Evolutionary conservation across 2,797 vertebrate species (phyloP).

Genomic region (Myripristis murdjan): DNA sequence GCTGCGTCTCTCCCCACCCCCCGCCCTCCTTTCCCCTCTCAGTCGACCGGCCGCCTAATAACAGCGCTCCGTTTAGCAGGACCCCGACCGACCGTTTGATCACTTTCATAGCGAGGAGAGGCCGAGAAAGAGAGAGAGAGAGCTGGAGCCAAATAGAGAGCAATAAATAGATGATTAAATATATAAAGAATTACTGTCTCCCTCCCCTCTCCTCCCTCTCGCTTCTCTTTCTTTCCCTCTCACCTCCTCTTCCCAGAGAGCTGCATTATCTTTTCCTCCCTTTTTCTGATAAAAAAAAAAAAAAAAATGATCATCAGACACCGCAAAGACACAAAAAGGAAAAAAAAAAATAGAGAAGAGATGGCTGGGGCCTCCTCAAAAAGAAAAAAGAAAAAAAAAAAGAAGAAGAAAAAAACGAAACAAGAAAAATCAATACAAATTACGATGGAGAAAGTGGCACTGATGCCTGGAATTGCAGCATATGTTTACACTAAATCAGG

Average conservation of each 20-base stretch:
- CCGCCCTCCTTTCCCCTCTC: slow-evolving; percentile 37
- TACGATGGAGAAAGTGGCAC: slow-evolving; percentile 86
- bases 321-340: slow-evolving; percentile 63
- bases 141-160: slow-evolving; percentile 20
- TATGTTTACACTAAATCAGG: slow-evolving; percentile 91
- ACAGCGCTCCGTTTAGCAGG: slow-evolving; percentile 57
- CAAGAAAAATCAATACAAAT: slow-evolving; percentile 89
- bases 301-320: slow-evolving; percentile 63
- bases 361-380: slow-evolving; percentile 45
- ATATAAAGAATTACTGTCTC: slow-evolving; percentile 55
- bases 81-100: slow-evolving; percentile 66
- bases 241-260: slow-evolving; percentile 40
- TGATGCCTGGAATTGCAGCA: slow-evolving; percentile 89
- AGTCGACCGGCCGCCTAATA: slow-evolving; percentile 65
- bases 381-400: slow-evolving; percentile 8
- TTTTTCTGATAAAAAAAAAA: slow-evolving; percentile 43
- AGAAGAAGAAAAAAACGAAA: too few relatives aligned
- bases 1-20: not conserved
- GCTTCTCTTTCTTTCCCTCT: not conserved
- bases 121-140: slow-evolving; percentile 17
- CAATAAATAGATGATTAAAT: slow-evolving; percentile 78
- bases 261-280: slow-evolving; percentile 62
- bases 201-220: slow-evolving; percentile 4
- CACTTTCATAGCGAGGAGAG: slow-evolving; percentile 52
- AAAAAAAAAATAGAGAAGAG: slow-evolving; percentile 53